A percentile compares a stretch with the other conserved stretches of the same genome.
Evolutionary conservation across 92 coral and sea anemone genomes (phyloP).

Genomic region (Umimayanthus kanabou): DNA sequence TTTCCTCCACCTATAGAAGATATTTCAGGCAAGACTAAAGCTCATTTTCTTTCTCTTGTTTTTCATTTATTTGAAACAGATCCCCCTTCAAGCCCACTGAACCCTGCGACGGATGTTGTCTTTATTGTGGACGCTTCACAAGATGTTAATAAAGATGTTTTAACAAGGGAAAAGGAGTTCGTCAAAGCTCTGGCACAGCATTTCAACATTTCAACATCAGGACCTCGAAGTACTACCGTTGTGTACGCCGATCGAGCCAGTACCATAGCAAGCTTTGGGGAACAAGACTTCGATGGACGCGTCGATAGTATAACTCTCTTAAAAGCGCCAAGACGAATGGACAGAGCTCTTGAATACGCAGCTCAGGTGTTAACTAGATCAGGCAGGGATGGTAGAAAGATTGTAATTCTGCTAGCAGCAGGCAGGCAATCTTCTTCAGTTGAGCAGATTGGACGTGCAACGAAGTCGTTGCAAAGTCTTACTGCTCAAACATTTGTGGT

Average conservation of each 20-base stretch:
- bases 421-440: slow-evolving; percentile 48
- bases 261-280: slow-evolving; percentile 54
- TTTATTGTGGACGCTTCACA: slow-evolving; percentile 85
- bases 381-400: slow-evolving; percentile 64
- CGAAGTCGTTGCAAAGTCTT: slow-evolving; percentile 37
- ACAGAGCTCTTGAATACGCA: slow-evolving; percentile 68
- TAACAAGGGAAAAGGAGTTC: slow-evolving; percentile 58
- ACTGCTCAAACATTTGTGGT: slow-evolving; percentile 55
- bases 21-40: background rate
- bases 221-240: slow-evolving; percentile 72
- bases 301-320: slow-evolving; percentile 62
- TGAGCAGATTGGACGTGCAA: slow-evolving; percentile 44
- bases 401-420: slow-evolving; percentile 67
- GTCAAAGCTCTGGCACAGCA: slow-evolving; percentile 62
- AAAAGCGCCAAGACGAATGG: slow-evolving; percentile 68
- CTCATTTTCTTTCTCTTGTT: background rate
- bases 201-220: slow-evolving; percentile 62
- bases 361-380: slow-evolving; percentile 53
- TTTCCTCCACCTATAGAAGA: background rate
- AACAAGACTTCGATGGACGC: slow-evolving; percentile 50
- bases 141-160: slow-evolving; percentile 55
- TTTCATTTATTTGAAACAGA: background rate
- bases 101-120: slow-evolving; percentile 61
- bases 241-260: slow-evolving; percentile 62
- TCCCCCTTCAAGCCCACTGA: slow-evolving; percentile 37